phyloP scores from a whole-genome alignment of 2,888 invertebrate genomes.

The Euzetes globulus region DNA sequence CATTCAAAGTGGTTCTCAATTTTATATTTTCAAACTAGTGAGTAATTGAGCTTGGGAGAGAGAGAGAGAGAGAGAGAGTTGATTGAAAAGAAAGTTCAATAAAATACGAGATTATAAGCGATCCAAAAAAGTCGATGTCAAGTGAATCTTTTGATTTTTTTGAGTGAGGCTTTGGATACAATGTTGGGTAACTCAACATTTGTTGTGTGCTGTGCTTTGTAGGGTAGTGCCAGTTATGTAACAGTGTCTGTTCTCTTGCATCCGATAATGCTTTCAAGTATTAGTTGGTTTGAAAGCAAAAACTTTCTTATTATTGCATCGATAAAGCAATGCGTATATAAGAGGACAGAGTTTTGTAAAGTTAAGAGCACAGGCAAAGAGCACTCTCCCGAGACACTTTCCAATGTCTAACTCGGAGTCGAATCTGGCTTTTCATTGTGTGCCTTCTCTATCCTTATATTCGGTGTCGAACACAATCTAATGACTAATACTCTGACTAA shows the following conservation, averaged over 20 bases:
- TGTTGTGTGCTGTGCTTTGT: background rate
- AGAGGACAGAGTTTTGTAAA: background rate
- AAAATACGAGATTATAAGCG: background rate
- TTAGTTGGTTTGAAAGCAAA: background rate
- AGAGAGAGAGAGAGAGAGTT: no score
- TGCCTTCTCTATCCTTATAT: background rate
- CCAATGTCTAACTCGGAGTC: background rate
- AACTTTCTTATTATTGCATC: slow-evolving; percentile 10
- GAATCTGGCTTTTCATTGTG: background rate
- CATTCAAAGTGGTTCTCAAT: no score
- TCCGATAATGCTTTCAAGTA: background rate
- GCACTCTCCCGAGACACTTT: background rate
- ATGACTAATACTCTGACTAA: background rate
- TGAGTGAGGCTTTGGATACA: background rate
- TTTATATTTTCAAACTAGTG: no score
- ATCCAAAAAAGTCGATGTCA: background rate
- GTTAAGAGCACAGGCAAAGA: background rate
- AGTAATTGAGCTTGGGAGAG: no score
- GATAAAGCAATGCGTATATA: slow-evolving; percentile 4
- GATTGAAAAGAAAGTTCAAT: background rate
- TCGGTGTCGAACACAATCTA: background rate
- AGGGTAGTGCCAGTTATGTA: background rate
- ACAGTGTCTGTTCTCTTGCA: background rate
- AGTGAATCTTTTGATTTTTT: background rate
- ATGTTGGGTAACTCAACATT: slow-evolving; percentile 8